phyloP scores from a whole-genome alignment of 2,113 vertebrate genomes.

The Buteo buteo region DNA sequence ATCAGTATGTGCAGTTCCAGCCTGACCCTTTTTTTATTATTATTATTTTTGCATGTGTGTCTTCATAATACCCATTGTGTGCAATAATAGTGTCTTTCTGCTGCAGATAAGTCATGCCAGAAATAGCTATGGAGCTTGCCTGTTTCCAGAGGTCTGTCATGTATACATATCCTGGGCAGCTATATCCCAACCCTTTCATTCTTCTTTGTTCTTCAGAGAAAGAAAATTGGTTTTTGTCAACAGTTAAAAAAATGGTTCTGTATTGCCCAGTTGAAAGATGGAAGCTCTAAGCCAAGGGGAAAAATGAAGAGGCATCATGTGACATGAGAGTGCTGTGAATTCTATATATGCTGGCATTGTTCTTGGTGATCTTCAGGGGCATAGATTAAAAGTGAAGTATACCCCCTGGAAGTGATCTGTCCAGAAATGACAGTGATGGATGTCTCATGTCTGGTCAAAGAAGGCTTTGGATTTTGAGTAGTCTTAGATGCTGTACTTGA shows the following conservation, averaged over 20 bases:
- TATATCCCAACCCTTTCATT: not conserved
- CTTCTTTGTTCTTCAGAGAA: not conserved
- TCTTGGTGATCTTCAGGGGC: not conserved
- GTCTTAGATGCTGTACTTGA: not conserved
- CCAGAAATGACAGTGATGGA: not conserved
- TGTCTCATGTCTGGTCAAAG: not conserved
- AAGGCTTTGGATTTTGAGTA: not conserved
- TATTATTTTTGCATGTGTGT: not conserved
- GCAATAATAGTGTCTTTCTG: not conserved
- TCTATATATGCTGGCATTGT: not conserved
- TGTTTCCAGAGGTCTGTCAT: not conserved
- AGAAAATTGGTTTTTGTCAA: not conserved
- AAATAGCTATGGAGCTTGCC: not conserved
- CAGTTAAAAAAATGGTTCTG: not conserved
- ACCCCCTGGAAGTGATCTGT: not conserved
- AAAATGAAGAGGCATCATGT: not conserved
- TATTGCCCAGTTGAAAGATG: no score
- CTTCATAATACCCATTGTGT: not conserved
- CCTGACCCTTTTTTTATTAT: not conserved
- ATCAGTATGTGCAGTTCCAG: not conserved
- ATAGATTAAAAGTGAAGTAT: not conserved
- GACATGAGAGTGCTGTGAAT: no score
- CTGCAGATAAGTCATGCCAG: not conserved
- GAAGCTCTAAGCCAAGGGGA: not conserved
- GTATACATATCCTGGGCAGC: not conserved